These are phyloP conservation scores for Neodontobutis hainanensis DNA, from an alignment of 2,113 vertebrate genomes.

Conservation along the genomic window DNA sequence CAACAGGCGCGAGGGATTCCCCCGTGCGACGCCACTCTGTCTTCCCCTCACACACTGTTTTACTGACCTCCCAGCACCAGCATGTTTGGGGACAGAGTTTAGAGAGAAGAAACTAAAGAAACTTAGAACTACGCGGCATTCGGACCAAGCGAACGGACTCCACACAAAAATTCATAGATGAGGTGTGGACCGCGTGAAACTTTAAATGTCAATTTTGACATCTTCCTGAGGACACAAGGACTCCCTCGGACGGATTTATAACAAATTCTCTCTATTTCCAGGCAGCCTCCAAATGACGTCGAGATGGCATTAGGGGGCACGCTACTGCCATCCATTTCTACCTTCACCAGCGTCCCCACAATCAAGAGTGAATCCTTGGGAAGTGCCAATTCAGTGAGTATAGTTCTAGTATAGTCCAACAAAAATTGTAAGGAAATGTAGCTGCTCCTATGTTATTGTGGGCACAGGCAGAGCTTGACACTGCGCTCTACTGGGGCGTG, in stretches of 20 bases:
- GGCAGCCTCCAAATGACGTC: conserved; percentile 91
- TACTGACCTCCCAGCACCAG: conserved; percentile 20
- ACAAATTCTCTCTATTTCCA: conserved; percentile 65
- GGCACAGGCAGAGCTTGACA: conserved; percentile 37
- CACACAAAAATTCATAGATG: background rate
- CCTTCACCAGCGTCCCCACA: conserved; percentile 85
- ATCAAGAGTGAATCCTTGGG: conserved; percentile 84
- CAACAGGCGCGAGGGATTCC: conserved; percentile 77
- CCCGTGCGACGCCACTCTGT: conserved; percentile 66
- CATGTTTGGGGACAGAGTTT: conserved; percentile 55
- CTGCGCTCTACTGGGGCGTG: conserved; percentile 59
- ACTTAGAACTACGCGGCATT: background rate
- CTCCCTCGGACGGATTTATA: conserved; percentile 43
- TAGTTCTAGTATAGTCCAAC: background rate
- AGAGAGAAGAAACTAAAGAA: background rate
- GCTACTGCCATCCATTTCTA: conserved; percentile 91
- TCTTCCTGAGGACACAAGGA: conserved; percentile 18
- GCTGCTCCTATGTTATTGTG: conserved; percentile 37
- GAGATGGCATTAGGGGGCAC: conserved; percentile 95
- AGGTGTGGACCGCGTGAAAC: conserved; percentile 2
- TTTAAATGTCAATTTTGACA: conserved; percentile 17
- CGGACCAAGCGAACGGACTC: conserved; percentile 26
- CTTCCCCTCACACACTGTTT: conserved; percentile 46
- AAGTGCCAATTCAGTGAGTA: conserved; percentile 85
- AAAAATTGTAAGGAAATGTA: background rate